Percentiles rank a stretch among this genome's conserved stretches.
These are phyloP conservation scores for Menidia menidia DNA, from an alignment of 2,797 vertebrate genomes.

Conservation along the genomic window DNA sequence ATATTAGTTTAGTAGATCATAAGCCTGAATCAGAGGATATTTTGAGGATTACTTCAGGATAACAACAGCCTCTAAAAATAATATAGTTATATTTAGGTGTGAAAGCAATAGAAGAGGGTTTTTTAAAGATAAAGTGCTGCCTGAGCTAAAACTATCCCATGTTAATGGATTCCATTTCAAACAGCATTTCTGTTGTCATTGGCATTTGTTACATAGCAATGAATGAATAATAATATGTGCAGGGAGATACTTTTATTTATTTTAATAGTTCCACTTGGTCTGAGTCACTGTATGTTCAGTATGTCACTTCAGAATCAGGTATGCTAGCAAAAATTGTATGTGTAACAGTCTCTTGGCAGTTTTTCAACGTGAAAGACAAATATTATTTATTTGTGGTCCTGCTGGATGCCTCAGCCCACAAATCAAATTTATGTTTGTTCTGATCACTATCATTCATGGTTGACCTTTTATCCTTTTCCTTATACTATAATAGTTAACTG, in stretches of 20 bases:
- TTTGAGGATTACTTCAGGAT: conserved; percentile 67
- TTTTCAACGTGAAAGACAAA: too few species aligned
- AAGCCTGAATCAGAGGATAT: conserved; percentile 69
- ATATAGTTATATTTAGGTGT: too few species aligned
- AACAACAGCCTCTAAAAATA: conserved; percentile 68
- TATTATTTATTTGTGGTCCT: too few species aligned
- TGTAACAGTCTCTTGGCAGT: neutral
- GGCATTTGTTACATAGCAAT: neutral
- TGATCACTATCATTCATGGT: too few species aligned
- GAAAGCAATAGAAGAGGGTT: too few species aligned
- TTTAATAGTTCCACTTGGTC: neutral
- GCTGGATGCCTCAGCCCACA: neutral
- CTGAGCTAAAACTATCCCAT: conserved; percentile 36
- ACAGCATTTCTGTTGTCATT: neutral
- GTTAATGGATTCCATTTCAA: conserved; percentile 46
- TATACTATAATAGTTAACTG: too few species aligned
- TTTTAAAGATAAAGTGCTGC: too few species aligned
- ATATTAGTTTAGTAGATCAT: conserved; percentile 69
- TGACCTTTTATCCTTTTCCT: too few species aligned
- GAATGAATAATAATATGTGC: neutral
- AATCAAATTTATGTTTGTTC: neutral
- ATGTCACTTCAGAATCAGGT: neutral
- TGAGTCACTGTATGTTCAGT: too few species aligned
- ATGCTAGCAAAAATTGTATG: neutral
- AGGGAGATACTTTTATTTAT: neutral